Base-by-base conservation (phyloP, 2,113 vertebrate species). In the Saguinus midas region DNA sequence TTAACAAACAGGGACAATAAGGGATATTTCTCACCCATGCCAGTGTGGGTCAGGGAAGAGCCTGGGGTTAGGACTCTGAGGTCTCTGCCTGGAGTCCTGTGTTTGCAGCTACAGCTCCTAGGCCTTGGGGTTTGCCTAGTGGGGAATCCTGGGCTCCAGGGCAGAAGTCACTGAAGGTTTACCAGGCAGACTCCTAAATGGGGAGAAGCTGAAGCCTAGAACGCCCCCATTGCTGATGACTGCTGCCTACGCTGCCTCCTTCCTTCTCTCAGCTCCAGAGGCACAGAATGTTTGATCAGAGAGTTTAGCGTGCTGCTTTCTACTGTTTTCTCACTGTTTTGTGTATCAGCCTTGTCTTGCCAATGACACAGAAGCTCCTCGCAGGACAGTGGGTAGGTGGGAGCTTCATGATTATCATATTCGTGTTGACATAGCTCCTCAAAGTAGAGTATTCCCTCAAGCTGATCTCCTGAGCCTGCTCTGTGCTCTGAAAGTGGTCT, bases 241-340 rank as follows among this genome's bases (percentile, higher is more conserved):
- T 92, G 66, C 40, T 8, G 5, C 48, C 2, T 40, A 75, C 17
- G 29, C 57, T 40, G 12, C 40, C 4, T 89, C 58, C 50, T 81
- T 43, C 84, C 57, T 87, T 90, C 52, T 72, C 57, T 79, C 78
- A 68, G 25, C 76, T 81, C 72, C 72, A 48, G 29, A 90, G 73
- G 57, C 73, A 68, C 64, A 90, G 79, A 40, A 17, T 40, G 37
- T 75, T 85, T 81, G 72, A 75, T 88, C 64, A 45, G 52, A 87
- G 75, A 75, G 64, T 55, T 58, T 61, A 79, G 40, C 68, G 43
- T 17, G 6, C 37, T 21, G 82, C 82, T 57, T 72, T 32, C 18
- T 92, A 58, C 57, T 86, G 64, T 81, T 96, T 83, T 61, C 80
- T 86, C 64, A 68, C 20, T 50, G 40, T 68, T 79, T 48, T 29